phyloP scores from a whole-genome alignment of 2,888 invertebrate genomes.

The Eutolmus rufibarbis region DNA sequence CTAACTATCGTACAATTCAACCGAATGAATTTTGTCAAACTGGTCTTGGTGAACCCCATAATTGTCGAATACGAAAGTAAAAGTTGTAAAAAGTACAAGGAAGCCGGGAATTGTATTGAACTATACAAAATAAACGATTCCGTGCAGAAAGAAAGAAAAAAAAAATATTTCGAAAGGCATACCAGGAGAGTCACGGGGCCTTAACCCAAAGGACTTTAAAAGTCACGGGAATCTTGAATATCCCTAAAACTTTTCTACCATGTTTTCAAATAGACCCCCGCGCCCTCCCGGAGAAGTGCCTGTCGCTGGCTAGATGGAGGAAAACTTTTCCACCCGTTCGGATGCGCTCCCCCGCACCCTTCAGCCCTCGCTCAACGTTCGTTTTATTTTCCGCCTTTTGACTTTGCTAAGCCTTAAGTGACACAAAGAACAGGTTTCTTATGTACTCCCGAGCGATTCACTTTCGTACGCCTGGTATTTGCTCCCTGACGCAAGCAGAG shows the following conservation, averaged over 20 bases:
- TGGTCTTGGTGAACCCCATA: neutral
- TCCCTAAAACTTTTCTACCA: neutral
- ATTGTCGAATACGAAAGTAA: constrained; percentile 2
- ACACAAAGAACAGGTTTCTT: constrained; percentile 40
- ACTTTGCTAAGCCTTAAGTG: constrained; percentile 41
- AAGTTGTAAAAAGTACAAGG: neutral
- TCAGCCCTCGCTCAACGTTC: neutral
- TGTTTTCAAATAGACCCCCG: constrained; percentile 9
- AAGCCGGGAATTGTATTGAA: neutral
- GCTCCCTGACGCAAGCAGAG: constrained; percentile 33
- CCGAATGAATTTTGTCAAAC: neutral
- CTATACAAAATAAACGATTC: neutral
- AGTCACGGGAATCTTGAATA: constrained; percentile 34
- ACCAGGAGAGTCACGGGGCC: constrained; percentile 10
- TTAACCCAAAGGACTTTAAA: constrained; percentile 26
- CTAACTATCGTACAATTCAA: neutral
- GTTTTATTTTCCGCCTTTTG: constrained; percentile 42
- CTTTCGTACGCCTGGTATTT: constrained; percentile 36
- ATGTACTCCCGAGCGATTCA: constrained; percentile 34
- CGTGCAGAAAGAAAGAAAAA: neutral
- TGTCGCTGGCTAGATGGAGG: neutral
- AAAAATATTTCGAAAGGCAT: neutral
- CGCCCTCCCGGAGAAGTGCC: neutral
- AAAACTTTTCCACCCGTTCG: constrained; percentile 35
- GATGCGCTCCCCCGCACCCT: neutral